A percentile compares a stretch with the other conserved stretches of the same genome.
phyloP scores from a whole-genome alignment of 2,113 vertebrate species.

The Phodopus roborovskii region DNA sequence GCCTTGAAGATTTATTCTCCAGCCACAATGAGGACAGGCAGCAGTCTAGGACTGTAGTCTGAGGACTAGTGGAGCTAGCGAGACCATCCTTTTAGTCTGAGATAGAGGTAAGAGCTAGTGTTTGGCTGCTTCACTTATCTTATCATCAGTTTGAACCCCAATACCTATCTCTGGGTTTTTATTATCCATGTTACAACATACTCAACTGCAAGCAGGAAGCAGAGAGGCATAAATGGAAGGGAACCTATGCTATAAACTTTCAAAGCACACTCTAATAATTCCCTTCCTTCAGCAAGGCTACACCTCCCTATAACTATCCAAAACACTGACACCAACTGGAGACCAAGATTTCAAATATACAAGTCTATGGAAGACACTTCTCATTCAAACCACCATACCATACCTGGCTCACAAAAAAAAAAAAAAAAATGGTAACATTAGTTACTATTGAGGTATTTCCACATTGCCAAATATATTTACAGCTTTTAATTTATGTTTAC shows the following conservation, averaged over 20 bases:
- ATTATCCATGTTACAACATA: background rate
- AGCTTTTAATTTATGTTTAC: constrained; percentile 2
- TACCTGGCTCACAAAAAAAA: background rate
- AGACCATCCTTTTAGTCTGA: too few relatives aligned
- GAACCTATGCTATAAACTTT: background rate
- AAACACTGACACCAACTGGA: background rate
- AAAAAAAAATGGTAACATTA: constrained; percentile 8
- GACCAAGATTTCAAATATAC: background rate
- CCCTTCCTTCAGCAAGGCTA: background rate
- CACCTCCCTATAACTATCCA: background rate
- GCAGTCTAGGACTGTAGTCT: too few relatives aligned
- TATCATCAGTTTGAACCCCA: too few relatives aligned
- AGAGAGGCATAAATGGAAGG: background rate
- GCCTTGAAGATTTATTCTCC: too few relatives aligned
- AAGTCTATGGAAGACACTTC: background rate
- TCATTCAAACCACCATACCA: background rate
- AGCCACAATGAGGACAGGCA: too few relatives aligned
- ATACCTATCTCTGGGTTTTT: too few relatives aligned
- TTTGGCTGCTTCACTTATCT: too few relatives aligned
- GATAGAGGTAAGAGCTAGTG: too few relatives aligned
- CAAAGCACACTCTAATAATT: background rate
- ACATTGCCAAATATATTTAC: background rate
- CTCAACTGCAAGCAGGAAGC: background rate
- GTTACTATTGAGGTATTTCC: background rate
- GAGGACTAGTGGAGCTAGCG: too few relatives aligned